Evolutionary conservation across 2,888 invertebrate species (phyloP).

Genomic region (Ephialtes manifestator): DNA sequence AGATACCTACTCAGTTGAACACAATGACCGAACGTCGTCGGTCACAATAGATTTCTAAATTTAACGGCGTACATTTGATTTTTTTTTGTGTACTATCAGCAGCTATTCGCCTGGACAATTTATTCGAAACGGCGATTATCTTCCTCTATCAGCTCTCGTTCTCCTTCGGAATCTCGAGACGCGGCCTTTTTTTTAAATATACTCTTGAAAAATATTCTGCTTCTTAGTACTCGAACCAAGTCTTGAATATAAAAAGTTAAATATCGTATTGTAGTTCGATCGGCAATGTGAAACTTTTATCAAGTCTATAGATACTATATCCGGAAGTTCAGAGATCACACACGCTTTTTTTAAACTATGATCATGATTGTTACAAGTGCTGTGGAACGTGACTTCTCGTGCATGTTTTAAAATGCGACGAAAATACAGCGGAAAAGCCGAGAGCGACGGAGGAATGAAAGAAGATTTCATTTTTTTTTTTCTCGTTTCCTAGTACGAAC

Average conservation of each 20-base stretch:
- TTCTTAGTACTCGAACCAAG: slow-evolving; percentile 60
- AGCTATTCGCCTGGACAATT: slow-evolving; percentile 64
- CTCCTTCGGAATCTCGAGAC: slow-evolving; percentile 22
- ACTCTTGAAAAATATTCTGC: slow-evolving; percentile 52
- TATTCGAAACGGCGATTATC: slow-evolving; percentile 48
- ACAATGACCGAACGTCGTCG: slow-evolving; percentile 81
- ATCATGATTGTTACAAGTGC: slow-evolving; percentile 49
- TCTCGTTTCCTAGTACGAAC: not conserved
- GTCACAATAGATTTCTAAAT: slow-evolving; percentile 79
- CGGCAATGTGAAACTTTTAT: slow-evolving; percentile 36
- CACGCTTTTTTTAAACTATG: slow-evolving; percentile 33
- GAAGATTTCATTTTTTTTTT: slow-evolving; percentile 12
- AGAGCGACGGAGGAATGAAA: slow-evolving; percentile 40
- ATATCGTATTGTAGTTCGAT: slow-evolving; percentile 49
- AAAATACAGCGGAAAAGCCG: slow-evolving; percentile 12
- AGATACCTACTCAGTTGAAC: slow-evolving; percentile 81
- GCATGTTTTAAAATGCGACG: slow-evolving; percentile 7
- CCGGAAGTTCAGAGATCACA: slow-evolving; percentile 57
- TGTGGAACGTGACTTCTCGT: slow-evolving; percentile 50
- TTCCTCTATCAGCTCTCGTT: slow-evolving; percentile 16
- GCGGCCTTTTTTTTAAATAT: slow-evolving; percentile 6
- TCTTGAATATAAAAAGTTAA: slow-evolving; percentile 56
- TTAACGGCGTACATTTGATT: slow-evolving; percentile 71
- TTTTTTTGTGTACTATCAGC: slow-evolving; percentile 68
- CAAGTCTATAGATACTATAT: slow-evolving; percentile 30